Evolutionary conservation across 2,888 invertebrate genomes (phyloP), one percentile per base, ranked within the genome.

Genomic region (Xestobium rufovillosum): DNA sequence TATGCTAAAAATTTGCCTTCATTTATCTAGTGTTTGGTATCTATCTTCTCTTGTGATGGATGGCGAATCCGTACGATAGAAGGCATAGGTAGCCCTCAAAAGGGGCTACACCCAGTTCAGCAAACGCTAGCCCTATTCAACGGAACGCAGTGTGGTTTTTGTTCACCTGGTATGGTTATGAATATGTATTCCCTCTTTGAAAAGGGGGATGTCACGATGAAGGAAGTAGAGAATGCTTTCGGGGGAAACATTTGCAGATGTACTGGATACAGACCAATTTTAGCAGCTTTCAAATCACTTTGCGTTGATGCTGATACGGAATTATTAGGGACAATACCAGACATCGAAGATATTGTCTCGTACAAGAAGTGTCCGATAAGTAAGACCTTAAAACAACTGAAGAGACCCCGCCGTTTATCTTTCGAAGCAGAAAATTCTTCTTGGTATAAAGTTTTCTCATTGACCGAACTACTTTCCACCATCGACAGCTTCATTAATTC

Each of bases 121-220:
- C 63, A 66, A 31, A 61, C 68, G 1, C 57, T 82, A 10, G 77
- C 75, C 0, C 62, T 71, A 12, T 66, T 72, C 49, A 75, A 78
- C 51, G 82, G 80, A 1, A 71, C 75, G 0, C 82, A 82, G 54
- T 82, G 83, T 51, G 81, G 81, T 1, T 78, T 70, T 55, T 85
- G 85, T 54, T 76, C 78, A 14, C 76, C 83, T 1, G 85, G 83
- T 4, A 83, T 83, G 77, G 73, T 85, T 26, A 83, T 83, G 82
- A 76, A 75, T 51, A 81, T 83, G 80, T 76, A 76, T 60, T 75
- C 71, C 28, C 47, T 71, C 14, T 54, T 68, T 47, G 49, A 60
- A 16, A 64, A 57, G 14, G 58, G 67, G 3, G 62, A 65, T 31
- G 47, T 73, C 30, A 72, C 73, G 0, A 70, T 72, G 69, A 63